Conservation (phyloP, 2,888 invertebrate genomes). For the Actias luna region DNA sequence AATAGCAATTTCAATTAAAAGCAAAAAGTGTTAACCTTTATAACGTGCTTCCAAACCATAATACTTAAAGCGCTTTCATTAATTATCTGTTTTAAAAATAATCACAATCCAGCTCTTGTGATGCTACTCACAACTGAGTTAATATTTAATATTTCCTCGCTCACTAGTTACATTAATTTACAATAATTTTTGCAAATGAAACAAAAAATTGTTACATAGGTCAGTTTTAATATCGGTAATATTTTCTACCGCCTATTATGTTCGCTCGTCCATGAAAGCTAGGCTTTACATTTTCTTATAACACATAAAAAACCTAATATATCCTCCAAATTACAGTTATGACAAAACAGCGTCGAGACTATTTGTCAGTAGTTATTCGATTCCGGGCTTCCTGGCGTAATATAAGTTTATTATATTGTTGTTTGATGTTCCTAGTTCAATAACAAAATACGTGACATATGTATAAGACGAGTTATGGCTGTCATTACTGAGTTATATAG, state of each 20-base stretch:
- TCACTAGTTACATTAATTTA: neutral
- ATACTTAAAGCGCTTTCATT: neutral
- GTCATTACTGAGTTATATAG: neutral
- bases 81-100: neutral
- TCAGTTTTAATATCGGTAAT: neutral
- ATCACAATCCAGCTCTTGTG: neutral
- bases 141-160: neutral
- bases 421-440: constrained; percentile 4
- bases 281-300: neutral
- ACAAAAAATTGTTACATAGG: neutral
- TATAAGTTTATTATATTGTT: constrained; percentile 7
- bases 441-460: neutral
- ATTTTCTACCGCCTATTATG: neutral
- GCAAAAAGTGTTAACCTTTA: neutral
- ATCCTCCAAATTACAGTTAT: neutral
- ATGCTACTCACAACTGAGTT: neutral
- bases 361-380: neutral
- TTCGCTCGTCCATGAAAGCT: neutral
- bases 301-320: constrained; percentile 3
- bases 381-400: neutral
- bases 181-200: neutral
- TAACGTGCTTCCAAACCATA: neutral
- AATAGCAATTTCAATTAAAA: neutral
- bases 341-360: neutral
- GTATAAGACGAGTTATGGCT: neutral